phyloP scores from a whole-genome alignment of 1,140 invertebrate genomes.

The Drosophila kohkoa region DNA sequence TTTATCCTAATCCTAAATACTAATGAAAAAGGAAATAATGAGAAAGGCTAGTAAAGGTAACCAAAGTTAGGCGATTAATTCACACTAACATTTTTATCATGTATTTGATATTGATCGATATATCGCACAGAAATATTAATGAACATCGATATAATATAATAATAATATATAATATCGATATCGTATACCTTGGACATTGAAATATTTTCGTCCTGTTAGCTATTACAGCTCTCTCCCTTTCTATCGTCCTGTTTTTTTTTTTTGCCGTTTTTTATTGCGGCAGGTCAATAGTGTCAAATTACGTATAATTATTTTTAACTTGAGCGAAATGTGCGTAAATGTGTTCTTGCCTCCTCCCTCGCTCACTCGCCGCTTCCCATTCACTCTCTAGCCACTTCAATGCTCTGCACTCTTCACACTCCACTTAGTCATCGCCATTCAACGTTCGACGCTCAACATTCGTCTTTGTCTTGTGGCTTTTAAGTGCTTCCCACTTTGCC shows the following conservation, averaged over 20 bases:
- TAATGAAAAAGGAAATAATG: no score
- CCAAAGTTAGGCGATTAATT: no score
- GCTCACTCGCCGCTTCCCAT: background rate
- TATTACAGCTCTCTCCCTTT: no score
- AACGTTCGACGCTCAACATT: conserved; percentile 13
- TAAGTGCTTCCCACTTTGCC: conserved; percentile 56
- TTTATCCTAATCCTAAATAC: no score
- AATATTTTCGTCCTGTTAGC: background rate
- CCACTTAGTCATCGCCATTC: conserved; percentile 39
- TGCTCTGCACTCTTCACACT: conserved; percentile 21
- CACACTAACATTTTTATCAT: no score
- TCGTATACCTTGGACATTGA: no score
- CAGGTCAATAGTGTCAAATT: conserved; percentile 78
- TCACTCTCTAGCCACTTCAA: background rate
- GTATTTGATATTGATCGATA: no score
- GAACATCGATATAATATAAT: no score
- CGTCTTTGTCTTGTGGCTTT: conserved; percentile 32
- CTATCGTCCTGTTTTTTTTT: background rate
- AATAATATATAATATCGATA: no score
- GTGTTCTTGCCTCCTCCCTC: background rate
- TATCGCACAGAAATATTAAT: no score
- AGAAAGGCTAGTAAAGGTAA: no score
- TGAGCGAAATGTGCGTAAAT: conserved; percentile 32
- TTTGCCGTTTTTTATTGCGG: conserved; percentile 51
- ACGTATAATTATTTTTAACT: conserved; percentile 73